A percentile compares a stretch with the other conserved stretches of the same genome.
These are phyloP conservation scores for Aporrectodea caliginosa DNA, from an alignment of 1,140 invertebrate species.

Conservation along the genomic window DNA sequence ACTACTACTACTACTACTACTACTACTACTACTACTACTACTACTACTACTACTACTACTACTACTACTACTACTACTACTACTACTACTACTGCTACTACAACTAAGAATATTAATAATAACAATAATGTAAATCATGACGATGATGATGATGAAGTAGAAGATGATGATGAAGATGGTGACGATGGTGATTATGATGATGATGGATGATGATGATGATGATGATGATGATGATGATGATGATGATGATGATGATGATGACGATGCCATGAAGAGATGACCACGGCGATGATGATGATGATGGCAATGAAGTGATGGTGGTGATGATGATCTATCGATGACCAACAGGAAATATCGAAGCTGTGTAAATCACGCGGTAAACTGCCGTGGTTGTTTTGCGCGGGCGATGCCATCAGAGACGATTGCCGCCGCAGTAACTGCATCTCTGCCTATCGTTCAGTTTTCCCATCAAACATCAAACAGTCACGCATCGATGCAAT, in stretches of 20 bases:
- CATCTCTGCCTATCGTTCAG: too few species aligned
- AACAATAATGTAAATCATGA: not conserved
- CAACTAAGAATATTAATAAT: not conserved
- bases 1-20: not conserved
- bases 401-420: not conserved
- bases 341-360: not conserved
- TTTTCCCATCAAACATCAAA: too few species aligned
- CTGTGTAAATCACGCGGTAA: not conserved
- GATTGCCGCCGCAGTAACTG: too few species aligned
- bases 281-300: slow-evolving; percentile 3
- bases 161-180: slow-evolving; percentile 2
- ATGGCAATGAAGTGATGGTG: too few species aligned
- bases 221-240: slow-evolving; percentile 14
- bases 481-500: too few species aligned
- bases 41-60: not conserved
- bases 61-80: not conserved
- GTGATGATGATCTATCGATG: not conserved
- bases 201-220: slow-evolving; percentile 19
- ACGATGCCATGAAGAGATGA: not conserved
- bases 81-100: not conserved
- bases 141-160: not conserved
- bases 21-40: not conserved
- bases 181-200: not conserved
- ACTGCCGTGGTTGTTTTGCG: not conserved
- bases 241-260: not conserved